These are phyloP conservation scores for Liasis olivaceus DNA, from an alignment of 2,797 vertebrate species.

Conservation along the genomic window DNA sequence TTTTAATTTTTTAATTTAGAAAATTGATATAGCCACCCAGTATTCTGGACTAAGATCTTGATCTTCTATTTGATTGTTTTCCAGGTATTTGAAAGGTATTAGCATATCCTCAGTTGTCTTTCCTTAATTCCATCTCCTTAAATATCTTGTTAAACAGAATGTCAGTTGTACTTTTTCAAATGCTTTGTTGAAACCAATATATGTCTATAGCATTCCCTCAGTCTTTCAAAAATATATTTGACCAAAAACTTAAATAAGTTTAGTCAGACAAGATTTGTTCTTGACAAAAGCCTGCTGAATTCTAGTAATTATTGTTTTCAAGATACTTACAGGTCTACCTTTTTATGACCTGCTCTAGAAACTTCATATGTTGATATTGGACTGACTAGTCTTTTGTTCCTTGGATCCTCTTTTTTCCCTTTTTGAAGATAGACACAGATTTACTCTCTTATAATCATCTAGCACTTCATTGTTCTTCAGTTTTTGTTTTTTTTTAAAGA, in stretches of 20 bases:
- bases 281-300: not conserved
- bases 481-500: not conserved
- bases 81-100: not conserved
- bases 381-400: not conserved
- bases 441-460: not conserved
- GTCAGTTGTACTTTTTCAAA: not conserved
- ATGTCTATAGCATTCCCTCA: not conserved
- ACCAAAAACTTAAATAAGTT: not conserved
- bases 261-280: not conserved
- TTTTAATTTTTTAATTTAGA: not conserved
- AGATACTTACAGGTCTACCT: not conserved
- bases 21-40: not conserved
- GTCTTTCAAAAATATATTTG: not conserved
- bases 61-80: not conserved
- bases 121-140: not conserved
- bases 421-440: not conserved
- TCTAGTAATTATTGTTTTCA: not conserved
- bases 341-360: not conserved
- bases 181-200: not conserved
- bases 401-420: not conserved
- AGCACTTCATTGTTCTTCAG: not conserved
- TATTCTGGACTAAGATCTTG: not conserved
- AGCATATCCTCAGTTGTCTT: not conserved
- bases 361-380: not conserved
- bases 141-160: not conserved